Conservation (phyloP, 2,797 vertebrate genomes). For the Neosilurus mollespiculum region DNA sequence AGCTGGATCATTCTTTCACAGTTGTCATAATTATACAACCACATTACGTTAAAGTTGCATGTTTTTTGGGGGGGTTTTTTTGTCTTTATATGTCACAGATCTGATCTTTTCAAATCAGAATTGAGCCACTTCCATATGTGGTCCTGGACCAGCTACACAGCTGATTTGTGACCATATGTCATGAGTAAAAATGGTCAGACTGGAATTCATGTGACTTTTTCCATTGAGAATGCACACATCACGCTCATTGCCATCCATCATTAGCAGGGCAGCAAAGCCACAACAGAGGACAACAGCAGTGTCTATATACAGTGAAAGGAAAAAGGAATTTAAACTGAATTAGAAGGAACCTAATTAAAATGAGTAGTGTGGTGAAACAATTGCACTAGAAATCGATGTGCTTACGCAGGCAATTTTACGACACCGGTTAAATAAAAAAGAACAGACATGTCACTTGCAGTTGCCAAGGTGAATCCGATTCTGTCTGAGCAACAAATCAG, state of each 20-base stretch:
- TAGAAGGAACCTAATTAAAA: background rate
- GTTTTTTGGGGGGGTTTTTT: too few relatives aligned
- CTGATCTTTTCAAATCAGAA: background rate
- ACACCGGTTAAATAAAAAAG: constrained; percentile 13
- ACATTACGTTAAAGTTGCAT: background rate
- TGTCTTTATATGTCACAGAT: background rate
- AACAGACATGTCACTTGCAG: constrained; percentile 2
- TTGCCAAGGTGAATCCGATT: background rate
- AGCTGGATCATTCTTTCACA: background rate
- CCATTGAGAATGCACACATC: background rate
- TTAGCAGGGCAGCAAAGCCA: background rate
- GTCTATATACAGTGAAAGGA: background rate
- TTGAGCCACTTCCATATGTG: background rate
- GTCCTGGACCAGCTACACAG: too few relatives aligned
- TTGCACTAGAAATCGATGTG: background rate
- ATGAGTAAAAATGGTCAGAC: background rate
- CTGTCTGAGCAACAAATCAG: background rate
- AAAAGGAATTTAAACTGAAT: background rate
- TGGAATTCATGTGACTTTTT: background rate
- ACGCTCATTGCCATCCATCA: background rate
- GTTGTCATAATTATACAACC: too few relatives aligned
- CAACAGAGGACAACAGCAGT: background rate
- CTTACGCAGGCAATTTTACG: background rate
- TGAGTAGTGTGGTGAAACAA: background rate
- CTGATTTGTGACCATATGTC: background rate